phyloP scores from a whole-genome alignment of 2,113 vertebrate species.

The Sarotherodon lohbergeri region DNA sequence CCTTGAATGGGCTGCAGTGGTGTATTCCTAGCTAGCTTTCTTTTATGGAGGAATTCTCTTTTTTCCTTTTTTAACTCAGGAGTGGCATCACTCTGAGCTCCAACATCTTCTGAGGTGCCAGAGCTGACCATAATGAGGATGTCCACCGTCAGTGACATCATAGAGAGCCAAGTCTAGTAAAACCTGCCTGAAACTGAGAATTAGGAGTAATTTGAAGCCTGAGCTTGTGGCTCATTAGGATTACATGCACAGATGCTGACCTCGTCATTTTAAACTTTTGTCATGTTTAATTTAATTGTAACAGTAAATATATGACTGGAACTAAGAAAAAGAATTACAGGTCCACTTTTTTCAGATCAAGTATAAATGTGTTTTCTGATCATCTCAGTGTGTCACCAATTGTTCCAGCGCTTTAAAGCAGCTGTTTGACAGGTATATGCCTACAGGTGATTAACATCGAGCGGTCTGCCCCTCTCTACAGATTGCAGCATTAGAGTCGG shows the following conservation, averaged over 20 bases:
- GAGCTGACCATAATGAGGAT: background rate
- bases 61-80: background rate
- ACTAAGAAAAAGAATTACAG: background rate
- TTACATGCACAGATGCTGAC: background rate
- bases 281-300: background rate
- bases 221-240: background rate
- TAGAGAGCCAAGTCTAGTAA: background rate
- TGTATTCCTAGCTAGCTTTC: background rate
- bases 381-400: background rate
- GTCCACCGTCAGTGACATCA: background rate
- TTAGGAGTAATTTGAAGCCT: background rate
- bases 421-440: background rate
- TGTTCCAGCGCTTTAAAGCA: background rate
- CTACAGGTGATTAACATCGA: constrained; percentile 2
- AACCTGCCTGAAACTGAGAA: background rate
- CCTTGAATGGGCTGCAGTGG: background rate
- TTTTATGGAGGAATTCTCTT: background rate
- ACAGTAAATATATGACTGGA: background rate
- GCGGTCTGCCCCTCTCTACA: constrained; percentile 36
- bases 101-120: background rate
- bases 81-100: background rate
- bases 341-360: background rate
- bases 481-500: constrained; percentile 89
- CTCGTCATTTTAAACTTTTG: background rate
- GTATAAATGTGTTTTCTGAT: background rate